A percentile compares a stretch with the other conserved stretches of the same genome.
Conservation (phyloP, 2,797 vertebrate genomes). For the Muscicapa striata region DNA sequence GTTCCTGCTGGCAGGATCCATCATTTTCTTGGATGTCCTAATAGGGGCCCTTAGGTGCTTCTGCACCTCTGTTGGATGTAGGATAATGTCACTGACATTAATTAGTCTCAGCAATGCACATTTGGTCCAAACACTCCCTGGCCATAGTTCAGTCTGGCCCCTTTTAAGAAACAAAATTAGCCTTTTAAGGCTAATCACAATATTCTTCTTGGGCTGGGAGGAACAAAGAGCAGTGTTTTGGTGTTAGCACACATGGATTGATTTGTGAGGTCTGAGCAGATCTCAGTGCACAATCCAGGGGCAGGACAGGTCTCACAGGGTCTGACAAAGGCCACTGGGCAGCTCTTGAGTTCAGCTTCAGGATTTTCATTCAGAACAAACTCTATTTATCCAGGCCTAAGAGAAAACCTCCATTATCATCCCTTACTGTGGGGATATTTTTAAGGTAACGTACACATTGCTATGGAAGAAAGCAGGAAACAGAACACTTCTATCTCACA, state of each 20-base stretch:
- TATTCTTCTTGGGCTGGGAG: background rate
- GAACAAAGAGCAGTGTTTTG: background rate
- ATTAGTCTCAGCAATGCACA: background rate
- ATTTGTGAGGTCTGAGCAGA: background rate
- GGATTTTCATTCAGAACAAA: slow-evolving; percentile 4
- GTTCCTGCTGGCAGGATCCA: background rate
- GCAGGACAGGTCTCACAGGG: background rate
- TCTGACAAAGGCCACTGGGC: background rate
- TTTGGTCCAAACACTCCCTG: background rate
- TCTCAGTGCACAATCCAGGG: background rate
- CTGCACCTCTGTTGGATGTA: background rate
- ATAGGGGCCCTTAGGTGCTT: background rate
- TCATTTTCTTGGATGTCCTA: background rate
- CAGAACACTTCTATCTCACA: slow-evolving; percentile 29
- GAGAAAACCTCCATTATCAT: background rate
- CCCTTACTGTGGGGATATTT: background rate
- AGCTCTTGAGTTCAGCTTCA: background rate
- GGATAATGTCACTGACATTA: background rate
- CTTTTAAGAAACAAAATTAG: background rate
- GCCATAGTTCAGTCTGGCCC: background rate
- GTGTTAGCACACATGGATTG: background rate
- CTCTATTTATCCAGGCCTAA: background rate
- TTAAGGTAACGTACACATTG: background rate
- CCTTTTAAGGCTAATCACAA: background rate
- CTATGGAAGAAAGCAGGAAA: slow-evolving; percentile 21